Percentiles rank a stretch among this genome's conserved stretches.
phyloP scores from a whole-genome alignment of 2,113 vertebrate genomes.

The Chaenocephalus aceratus region DNA sequence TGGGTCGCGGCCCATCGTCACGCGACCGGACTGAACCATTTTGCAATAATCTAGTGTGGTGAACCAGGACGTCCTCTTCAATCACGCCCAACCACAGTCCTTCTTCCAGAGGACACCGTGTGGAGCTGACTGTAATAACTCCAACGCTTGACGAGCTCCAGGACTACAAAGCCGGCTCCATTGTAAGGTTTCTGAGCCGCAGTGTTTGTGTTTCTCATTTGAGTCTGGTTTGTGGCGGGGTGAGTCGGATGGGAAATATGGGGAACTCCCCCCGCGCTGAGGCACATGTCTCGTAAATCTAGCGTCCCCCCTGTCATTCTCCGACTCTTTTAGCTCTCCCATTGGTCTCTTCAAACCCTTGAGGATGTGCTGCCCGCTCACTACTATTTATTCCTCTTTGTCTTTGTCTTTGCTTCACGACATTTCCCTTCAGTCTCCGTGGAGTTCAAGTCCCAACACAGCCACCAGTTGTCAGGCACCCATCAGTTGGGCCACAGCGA shows the following conservation, averaged over 20 bases:
- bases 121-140: constrained; percentile 45
- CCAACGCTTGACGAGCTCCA: constrained; percentile 43
- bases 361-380: constrained; percentile 20
- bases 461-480: too few relatives aligned
- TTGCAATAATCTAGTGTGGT: constrained; percentile 38
- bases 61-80: constrained; percentile 54
- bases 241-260: constrained; percentile 66
- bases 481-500: too few relatives aligned
- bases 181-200: constrained; percentile 40
- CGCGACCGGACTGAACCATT: constrained; percentile 37
- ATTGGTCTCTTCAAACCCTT: constrained; percentile 22
- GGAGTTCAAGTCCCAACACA: too few relatives aligned
- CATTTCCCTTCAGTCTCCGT: neutral
- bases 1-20: constrained; percentile 34
- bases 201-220: constrained; percentile 74
- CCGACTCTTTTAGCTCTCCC: constrained; percentile 39
- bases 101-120: constrained; percentile 40
- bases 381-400: constrained; percentile 21
- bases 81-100: constrained; percentile 40
- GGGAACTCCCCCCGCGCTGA: constrained; percentile 19
- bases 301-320: neutral
- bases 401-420: constrained; percentile 45
- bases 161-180: constrained; percentile 38
- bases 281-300: constrained; percentile 64
- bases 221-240: constrained; percentile 55